Evolutionary conservation across 2,888 invertebrate species (phyloP).

Genomic region (Antheraea assamensis): DNA sequence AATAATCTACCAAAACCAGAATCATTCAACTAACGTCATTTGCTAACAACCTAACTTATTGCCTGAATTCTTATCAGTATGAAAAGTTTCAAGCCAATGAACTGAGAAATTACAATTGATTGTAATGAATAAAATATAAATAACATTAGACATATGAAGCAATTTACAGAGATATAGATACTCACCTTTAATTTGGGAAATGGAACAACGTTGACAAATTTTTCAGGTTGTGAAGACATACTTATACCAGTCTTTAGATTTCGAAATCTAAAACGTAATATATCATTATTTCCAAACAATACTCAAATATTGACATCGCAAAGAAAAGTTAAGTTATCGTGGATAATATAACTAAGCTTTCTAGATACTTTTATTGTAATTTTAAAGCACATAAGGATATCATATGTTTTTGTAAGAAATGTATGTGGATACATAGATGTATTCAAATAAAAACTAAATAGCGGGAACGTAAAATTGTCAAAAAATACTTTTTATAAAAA

Average conservation of each 20-base stretch:
- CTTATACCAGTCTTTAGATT: neutral
- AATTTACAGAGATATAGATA: slow-evolving; percentile 5
- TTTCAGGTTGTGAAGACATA: neutral
- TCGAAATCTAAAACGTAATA: neutral
- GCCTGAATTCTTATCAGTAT: neutral
- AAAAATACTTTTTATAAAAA: slow-evolving; percentile 58
- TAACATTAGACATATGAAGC: neutral
- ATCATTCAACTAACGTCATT: neutral
- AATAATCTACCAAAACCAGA: neutral
- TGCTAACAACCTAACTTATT: neutral
- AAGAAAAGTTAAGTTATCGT: neutral
- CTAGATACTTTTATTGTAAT: neutral
- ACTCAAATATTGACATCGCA: neutral
- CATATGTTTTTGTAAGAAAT: slow-evolving; percentile 11
- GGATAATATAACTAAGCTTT: neutral
- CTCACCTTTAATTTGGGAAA: slow-evolving; percentile 49
- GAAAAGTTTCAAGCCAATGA: neutral
- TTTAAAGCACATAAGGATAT: neutral
- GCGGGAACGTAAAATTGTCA: slow-evolving; percentile 62
- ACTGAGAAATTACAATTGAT: neutral
- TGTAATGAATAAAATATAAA: neutral
- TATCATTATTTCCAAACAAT: neutral
- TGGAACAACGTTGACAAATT: slow-evolving; percentile 49
- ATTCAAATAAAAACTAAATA: slow-evolving; percentile 43
- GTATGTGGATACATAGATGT: neutral